These are phyloP conservation scores for Fragum fragum DNA, from an alignment of 2,888 invertebrate species.

Conservation along the genomic window DNA sequence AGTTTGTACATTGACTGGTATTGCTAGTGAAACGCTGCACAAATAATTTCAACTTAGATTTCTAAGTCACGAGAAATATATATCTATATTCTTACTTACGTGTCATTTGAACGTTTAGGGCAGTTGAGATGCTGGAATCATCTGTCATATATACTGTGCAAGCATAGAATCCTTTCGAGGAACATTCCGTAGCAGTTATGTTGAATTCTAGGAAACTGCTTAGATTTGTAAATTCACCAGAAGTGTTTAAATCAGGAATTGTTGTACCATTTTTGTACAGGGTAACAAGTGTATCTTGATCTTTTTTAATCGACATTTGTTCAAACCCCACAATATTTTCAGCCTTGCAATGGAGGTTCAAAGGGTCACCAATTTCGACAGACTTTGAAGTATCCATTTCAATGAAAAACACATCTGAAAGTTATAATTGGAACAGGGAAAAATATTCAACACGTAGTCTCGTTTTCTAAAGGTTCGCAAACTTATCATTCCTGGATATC, in stretches of 20 bases:
- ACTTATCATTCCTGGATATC: no score
- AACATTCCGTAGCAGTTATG: not conserved
- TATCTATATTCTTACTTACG: no score
- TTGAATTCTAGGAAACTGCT: not conserved
- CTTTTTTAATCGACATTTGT: not conserved
- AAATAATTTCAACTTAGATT: no score
- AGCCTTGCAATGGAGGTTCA: not conserved
- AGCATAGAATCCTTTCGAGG: not conserved
- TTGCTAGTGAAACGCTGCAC: no score
- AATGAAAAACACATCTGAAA: not conserved
- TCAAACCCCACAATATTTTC: not conserved
- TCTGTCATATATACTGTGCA: not conserved
- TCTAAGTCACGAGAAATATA: no score
- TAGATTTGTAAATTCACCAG: not conserved
- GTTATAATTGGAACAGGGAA: no score
- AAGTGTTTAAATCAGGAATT: not conserved
- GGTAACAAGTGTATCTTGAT: not conserved
- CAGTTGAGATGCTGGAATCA: not conserved
- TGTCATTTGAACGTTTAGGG: not conserved
- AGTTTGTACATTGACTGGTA: no score
- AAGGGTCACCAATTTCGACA: not conserved
- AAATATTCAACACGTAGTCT: no score
- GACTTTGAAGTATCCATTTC: not conserved
- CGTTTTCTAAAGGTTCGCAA: no score
- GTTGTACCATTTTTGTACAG: not conserved